These are phyloP conservation scores for Stegostoma tigrinum DNA, from an alignment of 2,113 vertebrate species.

Conservation along the genomic window DNA sequence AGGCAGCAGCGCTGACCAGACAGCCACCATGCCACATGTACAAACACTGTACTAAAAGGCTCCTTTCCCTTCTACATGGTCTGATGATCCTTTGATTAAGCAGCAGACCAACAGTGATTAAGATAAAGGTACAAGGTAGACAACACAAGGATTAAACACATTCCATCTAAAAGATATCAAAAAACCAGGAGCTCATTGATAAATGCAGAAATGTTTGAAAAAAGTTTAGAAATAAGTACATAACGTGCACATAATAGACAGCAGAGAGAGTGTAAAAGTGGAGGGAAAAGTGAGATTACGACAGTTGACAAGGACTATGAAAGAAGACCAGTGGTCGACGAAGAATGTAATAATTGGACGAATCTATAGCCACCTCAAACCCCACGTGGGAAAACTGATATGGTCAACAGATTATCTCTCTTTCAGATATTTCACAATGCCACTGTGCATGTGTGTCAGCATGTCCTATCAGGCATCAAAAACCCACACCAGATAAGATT, in stretches of 20 bases:
- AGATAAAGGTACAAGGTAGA: not conserved
- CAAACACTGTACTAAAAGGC: no score
- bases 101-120: not conserved
- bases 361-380: not conserved
- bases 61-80: no score
- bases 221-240: not conserved
- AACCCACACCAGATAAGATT: not conserved
- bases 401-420: not conserved
- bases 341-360: not conserved
- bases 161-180: not conserved
- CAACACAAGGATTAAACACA: not conserved
- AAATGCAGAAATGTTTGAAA: not conserved
- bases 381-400: not conserved
- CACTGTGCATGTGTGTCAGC: not conserved
- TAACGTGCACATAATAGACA: not conserved
- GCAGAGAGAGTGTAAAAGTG: not conserved
- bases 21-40: no score
- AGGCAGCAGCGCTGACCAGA: no score
- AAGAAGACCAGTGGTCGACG: not conserved
- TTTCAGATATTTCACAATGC: not conserved
- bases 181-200: not conserved
- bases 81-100: not conserved
- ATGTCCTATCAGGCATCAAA: not conserved
- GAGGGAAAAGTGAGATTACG: not conserved
- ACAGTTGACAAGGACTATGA: not conserved